Base-by-base conservation (phyloP, 1,140 invertebrate genomes). In the Drosophila tristis region DNA sequence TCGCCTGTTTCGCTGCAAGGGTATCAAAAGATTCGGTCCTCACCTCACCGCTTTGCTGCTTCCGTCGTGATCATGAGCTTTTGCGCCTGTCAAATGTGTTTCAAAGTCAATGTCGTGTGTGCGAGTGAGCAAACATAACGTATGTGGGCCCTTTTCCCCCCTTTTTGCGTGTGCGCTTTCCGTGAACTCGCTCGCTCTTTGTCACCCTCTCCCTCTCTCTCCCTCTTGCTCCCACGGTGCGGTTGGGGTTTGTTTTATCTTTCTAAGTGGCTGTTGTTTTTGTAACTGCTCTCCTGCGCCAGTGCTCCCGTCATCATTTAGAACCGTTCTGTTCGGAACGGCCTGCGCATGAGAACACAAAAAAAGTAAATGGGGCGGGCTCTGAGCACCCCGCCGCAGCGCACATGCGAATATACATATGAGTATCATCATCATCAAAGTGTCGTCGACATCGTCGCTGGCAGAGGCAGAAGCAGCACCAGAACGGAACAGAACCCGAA, bases 291-390 rank as follows among this genome's bases (percentile, higher is more conserved):
- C 73, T 45, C 73, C 55, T 48, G 63, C 70, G 61, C 62, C 62
- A 72, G 44, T 78, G 82, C 82, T 86, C 81, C 81, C 81, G 81
- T 86, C 81, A 81, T 86, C 75, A 87, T 82, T 82, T 82, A 82
- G 82, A 82, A 87, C 84, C 65, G 73, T 85, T 85, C 65, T 75
- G 61, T 59, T 68, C 64, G 31, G 66, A 57, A 42, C 75, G 48
- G 60, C 78, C 63, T 76, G 71, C 61, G 63, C 63, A 81, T 75
- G 63, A 65, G 74, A 78, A 61, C 25, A 20, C 20, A 58, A 59
- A 50, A 53, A 67, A 76, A 65, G 59, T 82, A 87, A 64, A 80
- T 78, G 76, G 78, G 78, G 78, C 78, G 76, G 74, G 78, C 35
- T 39, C 35, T 39, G 35, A 39, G 35, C 77, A 70, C 48, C 42